A percentile compares a stretch with the other conserved stretches of the same genome.
phyloP scores from a whole-genome alignment of 2,888 invertebrate species.

The Noctua fimbriata region DNA sequence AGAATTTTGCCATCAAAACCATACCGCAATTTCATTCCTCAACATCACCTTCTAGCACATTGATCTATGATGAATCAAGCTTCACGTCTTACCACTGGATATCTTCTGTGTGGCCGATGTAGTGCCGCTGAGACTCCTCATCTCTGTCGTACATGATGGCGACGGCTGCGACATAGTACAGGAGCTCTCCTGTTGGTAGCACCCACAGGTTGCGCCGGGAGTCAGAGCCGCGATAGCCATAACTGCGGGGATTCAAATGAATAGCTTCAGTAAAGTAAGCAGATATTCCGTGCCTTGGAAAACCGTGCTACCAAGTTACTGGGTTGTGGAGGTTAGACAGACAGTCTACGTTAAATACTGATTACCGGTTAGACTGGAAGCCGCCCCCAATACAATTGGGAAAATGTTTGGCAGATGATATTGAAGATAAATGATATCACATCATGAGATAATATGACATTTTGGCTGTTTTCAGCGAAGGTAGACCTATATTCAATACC shows the following conservation, averaged over 20 bases:
- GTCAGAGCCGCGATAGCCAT: constrained; percentile 98
- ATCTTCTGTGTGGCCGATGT: constrained; percentile 97
- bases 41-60: neutral
- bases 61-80: neutral
- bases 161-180: constrained; percentile 98
- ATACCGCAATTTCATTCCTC: constrained; percentile 11
- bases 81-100: constrained; percentile 94
- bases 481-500: too few relatives aligned
- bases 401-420: too few relatives aligned
- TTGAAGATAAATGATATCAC: too few relatives aligned
- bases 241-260: constrained; percentile 86
- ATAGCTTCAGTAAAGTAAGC: too few relatives aligned
- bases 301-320: neutral
- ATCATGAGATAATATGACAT: too few relatives aligned
- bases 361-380: too few relatives aligned
- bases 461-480: too few relatives aligned
- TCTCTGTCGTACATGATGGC: constrained; percentile 96
- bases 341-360: too few relatives aligned
- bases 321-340: too few relatives aligned
- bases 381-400: too few relatives aligned
- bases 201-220: constrained; percentile 97
- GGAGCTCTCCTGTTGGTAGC: constrained; percentile 97
- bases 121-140: constrained; percentile 96
- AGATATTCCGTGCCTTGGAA: neutral
- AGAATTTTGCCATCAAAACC: constrained; percentile 3